Evolutionary conservation across 2,888 invertebrate genomes (phyloP).

Genomic region (Homarus gammarus): DNA sequence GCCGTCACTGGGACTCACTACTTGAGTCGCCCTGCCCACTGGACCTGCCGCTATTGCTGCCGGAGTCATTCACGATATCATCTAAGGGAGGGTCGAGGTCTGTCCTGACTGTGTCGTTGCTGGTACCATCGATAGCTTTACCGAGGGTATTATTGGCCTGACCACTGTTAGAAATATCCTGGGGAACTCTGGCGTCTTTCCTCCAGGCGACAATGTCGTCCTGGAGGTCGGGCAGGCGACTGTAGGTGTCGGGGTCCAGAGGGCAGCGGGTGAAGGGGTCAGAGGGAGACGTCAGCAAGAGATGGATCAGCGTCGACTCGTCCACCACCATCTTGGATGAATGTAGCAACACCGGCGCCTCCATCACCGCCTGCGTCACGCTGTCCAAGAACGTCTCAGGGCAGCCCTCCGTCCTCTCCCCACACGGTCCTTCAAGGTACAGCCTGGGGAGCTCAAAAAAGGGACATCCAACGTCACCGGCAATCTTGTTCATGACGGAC

Average conservation of each 20-base stretch:
- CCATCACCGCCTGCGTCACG: constrained; percentile 25
- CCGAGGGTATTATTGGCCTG: background rate
- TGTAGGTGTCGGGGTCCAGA: background rate
- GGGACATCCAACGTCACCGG: too few relatives aligned
- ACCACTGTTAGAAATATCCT: background rate
- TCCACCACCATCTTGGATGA: constrained; percentile 24
- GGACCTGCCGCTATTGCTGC: too few relatives aligned
- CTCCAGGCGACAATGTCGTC: background rate
- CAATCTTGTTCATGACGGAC: background rate
- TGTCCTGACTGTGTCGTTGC: too few relatives aligned
- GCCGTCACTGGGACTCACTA: too few relatives aligned
- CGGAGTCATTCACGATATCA: too few relatives aligned
- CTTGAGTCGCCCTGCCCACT: too few relatives aligned
- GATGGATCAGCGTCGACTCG: constrained; percentile 15
- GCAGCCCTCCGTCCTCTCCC: background rate
- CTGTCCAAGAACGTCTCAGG: constrained; percentile 12
- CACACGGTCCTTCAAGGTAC: too few relatives aligned
- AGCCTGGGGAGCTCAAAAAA: background rate
- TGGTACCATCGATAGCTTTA: too few relatives aligned
- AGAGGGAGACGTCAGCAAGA: background rate
- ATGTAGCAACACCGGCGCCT: background rate
- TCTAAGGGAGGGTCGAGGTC: too few relatives aligned
- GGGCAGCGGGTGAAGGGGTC: constrained; percentile 24
- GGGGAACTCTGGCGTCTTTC: background rate
- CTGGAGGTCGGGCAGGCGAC: background rate